Percentiles rank a stretch among this genome's conserved stretches.
Evolutionary conservation across 2,797 vertebrate genomes (phyloP).

Genomic region (Botia almorhae): DNA sequence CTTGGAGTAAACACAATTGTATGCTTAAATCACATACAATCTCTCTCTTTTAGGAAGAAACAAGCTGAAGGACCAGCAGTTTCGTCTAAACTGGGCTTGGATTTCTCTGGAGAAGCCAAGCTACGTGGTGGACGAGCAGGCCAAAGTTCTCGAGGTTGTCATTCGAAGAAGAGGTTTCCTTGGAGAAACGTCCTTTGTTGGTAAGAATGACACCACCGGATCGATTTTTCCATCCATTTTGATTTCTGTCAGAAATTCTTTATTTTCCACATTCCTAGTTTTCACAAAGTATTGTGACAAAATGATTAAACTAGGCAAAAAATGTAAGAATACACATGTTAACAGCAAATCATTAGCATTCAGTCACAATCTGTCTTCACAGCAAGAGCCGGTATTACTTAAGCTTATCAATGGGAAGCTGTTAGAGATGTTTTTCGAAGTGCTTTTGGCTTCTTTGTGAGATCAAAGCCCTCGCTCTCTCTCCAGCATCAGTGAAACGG

Average conservation of each 20-base stretch:
- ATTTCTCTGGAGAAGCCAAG: constrained; percentile 91
- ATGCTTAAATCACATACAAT: neutral
- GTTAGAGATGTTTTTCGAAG: constrained; percentile 44
- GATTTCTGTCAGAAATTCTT: neutral
- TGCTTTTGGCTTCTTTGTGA: constrained; percentile 45
- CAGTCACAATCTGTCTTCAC: constrained; percentile 17
- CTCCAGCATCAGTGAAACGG: constrained; percentile 33
- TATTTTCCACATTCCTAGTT: neutral
- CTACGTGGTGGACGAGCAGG: constrained; percentile 89
- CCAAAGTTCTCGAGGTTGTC: constrained; percentile 84
- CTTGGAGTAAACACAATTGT: neutral
- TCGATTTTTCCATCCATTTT: neutral
- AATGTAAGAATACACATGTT: constrained; percentile 13
- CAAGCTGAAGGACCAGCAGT: constrained; percentile 86
- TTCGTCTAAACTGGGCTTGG: constrained; percentile 92
- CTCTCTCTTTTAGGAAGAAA: constrained; percentile 89
- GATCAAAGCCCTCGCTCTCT: constrained; percentile 51
- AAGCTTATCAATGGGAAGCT: constrained; percentile 42
- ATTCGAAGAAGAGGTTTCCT: constrained; percentile 90
- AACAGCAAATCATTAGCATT: constrained; percentile 50
- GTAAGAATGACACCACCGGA: constrained; percentile 75
- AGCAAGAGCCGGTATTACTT: constrained; percentile 42
- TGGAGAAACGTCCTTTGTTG: constrained; percentile 93
- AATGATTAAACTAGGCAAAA: constrained; percentile 14
- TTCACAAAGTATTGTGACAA: neutral